phyloP scores from a whole-genome alignment of 2,888 invertebrate species.

The Drosophila crucigera region DNA sequence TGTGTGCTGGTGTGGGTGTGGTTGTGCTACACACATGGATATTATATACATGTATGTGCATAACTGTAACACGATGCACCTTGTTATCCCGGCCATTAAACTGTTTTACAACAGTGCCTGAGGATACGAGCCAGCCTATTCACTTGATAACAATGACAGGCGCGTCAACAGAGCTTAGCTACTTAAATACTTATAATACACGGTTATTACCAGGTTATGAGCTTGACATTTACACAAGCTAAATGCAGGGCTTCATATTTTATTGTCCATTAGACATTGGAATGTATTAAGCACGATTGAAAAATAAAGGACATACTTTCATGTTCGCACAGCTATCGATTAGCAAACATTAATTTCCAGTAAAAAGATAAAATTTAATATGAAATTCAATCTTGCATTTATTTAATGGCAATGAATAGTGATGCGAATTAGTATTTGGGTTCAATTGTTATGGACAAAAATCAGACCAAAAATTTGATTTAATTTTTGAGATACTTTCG shows the following conservation, averaged over 20 bases:
- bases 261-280: conserved; percentile 2
- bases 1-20: background rate
- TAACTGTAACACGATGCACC: conserved; percentile 44
- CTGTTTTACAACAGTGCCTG: conserved; percentile 56
- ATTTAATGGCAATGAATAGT: background rate
- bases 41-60: conserved; percentile 27
- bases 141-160: conserved; percentile 66
- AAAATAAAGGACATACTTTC: background rate
- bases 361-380: background rate
- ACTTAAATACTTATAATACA: conserved; percentile 36
- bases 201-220: conserved; percentile 12
- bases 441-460: conserved; percentile 50
- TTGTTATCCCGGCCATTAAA: conserved; percentile 75
- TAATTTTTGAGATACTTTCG: conserved; percentile 60
- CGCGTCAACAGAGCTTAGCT: conserved; percentile 32
- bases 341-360: background rate
- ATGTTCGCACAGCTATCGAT: background rate
- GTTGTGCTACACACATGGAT: conserved; percentile 1
- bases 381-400: background rate
- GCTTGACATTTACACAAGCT: background rate
- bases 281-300: background rate
- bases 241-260: conserved; percentile 3
- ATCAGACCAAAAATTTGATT: conserved; percentile 65
- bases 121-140: conserved; percentile 56
- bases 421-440: conserved; percentile 3